Evolutionary conservation across 2,113 vertebrate species (phyloP), one percentile per base, ranked within the genome.

Genomic region (Meleagris gallopavo): DNA sequence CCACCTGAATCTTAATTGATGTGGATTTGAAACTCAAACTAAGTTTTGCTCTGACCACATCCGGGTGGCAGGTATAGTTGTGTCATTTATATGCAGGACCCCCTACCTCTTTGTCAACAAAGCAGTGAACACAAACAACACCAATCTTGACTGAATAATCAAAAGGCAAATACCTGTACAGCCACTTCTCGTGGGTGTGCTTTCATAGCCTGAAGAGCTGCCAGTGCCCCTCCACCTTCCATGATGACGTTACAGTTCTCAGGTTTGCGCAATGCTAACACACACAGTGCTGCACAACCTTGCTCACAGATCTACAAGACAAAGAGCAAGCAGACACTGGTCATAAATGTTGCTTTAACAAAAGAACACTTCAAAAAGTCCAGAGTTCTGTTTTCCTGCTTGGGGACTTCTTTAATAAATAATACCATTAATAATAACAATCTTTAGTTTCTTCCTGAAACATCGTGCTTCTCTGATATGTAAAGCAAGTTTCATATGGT

Each of bases 131-230:
- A 4, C 18, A 32, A 27, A 12, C 76, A 41, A 19, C 17, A 18
- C 5, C 14, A 27, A 10, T 1, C 7, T 41, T 14, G 30, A 20
- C 2, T 3, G 16, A 15, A 21, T 3, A 17, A 30, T 1, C 17
- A 24, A 57, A 46, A 0, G 54, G 43, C 40, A 16, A 75, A 30
- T 97, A 99, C 99, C 99, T 99, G 99, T 13, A 99, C 98, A 2
- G 97, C 97, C 6, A 96, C 97, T 7, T 98, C 96, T 14, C 85
- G 78, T 0, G 98, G 97, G 41, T 99, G 99, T 0, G 95, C n/a
- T 93, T 98, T 99, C 99, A 99, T 99, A 52, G 99, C 98, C 96
- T 98, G 98, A 73, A 99, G 94, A 0, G 99, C 98, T 2, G 98
- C 98, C 96, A 98, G 24, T 2, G 98, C 98, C 4, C 99, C 99